A percentile compares a stretch with the other conserved stretches of the same genome.
These are phyloP conservation scores for Hirtodrosophila cameraria DNA, from an alignment of 2,888 invertebrate species.

Conservation along the genomic window DNA sequence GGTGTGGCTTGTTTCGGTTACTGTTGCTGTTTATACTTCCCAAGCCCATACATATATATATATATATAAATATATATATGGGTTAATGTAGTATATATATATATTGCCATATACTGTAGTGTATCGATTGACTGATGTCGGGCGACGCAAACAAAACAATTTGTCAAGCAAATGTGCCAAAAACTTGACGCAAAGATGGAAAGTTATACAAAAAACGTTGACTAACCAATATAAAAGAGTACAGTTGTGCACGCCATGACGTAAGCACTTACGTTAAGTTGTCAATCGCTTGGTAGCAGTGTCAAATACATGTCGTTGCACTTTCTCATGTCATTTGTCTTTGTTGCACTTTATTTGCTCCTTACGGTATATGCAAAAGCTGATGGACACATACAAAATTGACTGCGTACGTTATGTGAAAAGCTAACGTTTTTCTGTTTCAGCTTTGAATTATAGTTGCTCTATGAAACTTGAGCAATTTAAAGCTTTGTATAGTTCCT, in stretches of 20 bases:
- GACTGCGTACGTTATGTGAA: slow-evolving; percentile 4
- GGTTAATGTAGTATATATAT: slow-evolving; percentile 18
- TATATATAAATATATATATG: slow-evolving; percentile 12
- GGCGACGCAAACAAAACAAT: slow-evolving; percentile 69
- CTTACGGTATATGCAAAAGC: no score
- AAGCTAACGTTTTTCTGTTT: slow-evolving; percentile 3
- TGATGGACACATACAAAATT: no score
- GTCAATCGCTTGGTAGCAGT: slow-evolving; percentile 43
- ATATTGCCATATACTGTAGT: slow-evolving; percentile 1
- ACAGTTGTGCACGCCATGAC: slow-evolving; percentile 66
- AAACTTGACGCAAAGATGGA: slow-evolving; percentile 69
- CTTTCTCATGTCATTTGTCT: slow-evolving; percentile 43
- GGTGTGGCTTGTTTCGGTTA: slow-evolving; percentile 36
- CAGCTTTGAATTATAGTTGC: no score
- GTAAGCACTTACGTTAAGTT: slow-evolving; percentile 67
- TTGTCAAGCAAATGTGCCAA: slow-evolving; percentile 77
- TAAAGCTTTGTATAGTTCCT: no score
- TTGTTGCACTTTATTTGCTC: slow-evolving; percentile 2
- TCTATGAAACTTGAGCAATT: no score
- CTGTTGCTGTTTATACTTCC: slow-evolving; percentile 33
- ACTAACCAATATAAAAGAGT: slow-evolving; percentile 27
- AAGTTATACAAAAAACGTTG: slow-evolving; percentile 51
- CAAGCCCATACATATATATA: slow-evolving; percentile 15
- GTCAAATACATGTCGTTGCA: slow-evolving; percentile 42
- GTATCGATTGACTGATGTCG: slow-evolving; percentile 54